Conservation (phyloP, 2,113 vertebrate species). For the Aptenodytes forsteri region DNA sequence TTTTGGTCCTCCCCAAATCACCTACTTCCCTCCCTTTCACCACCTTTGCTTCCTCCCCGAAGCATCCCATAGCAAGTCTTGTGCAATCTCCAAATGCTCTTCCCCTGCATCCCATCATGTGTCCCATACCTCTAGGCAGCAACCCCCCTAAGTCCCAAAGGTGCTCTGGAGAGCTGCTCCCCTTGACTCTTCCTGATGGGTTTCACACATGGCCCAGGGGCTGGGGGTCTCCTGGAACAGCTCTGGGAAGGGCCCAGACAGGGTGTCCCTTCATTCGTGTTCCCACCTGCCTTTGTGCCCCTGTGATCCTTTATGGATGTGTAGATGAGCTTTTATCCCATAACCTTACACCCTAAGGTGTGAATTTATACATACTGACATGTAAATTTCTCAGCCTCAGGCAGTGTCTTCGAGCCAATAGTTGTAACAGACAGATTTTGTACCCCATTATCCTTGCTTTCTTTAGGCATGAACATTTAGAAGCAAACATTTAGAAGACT, state of each 20-base stretch:
- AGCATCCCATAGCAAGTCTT: neutral
- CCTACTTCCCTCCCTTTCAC: neutral
- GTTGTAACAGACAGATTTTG: neutral
- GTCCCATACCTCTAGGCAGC: fast-evolving
- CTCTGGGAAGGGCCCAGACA: neutral
- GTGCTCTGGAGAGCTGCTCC: neutral
- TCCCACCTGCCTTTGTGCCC: neutral
- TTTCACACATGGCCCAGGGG: neutral
- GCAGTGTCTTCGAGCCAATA: neutral
- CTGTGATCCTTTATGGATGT: neutral
- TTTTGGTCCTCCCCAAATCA: neutral
- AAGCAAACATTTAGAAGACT: neutral
- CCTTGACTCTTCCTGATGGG: neutral
- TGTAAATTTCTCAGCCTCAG: neutral
- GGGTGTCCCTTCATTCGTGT: neutral
- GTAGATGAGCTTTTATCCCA: neutral
- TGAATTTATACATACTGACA: fast-evolving
- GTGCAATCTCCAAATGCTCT: neutral
- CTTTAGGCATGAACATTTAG: neutral
- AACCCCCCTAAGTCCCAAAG: neutral
- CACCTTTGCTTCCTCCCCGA: neutral
- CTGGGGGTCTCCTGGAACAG: neutral
- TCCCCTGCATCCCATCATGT: neutral
- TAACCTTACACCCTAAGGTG: neutral
- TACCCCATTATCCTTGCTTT: neutral